These are phyloP conservation scores for Cydia splendana DNA, from an alignment of 1,140 invertebrate genomes.

Conservation along the genomic window DNA sequence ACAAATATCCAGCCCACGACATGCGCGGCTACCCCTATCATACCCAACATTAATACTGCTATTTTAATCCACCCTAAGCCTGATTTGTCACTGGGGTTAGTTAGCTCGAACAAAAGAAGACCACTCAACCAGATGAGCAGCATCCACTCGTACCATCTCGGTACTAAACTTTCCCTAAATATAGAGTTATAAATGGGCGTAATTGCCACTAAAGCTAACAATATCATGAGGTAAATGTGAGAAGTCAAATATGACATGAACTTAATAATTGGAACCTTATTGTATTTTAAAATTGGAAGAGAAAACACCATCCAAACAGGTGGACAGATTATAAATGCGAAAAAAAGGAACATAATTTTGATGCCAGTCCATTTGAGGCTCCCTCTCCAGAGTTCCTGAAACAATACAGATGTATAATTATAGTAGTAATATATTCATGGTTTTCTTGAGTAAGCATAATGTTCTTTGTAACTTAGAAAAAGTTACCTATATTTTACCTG, in stretches of 20 bases:
- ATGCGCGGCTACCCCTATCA: constrained; percentile 95
- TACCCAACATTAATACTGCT: constrained; percentile 94
- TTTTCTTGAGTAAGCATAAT: constrained; percentile 29
- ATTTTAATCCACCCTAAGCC: constrained; percentile 96
- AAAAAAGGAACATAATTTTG: constrained; percentile 95
- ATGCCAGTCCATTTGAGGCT: constrained; percentile 97
- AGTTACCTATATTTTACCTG: constrained; percentile 85
- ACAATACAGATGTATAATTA: constrained; percentile 41
- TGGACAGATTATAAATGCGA: constrained; percentile 95
- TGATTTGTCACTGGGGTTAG: constrained; percentile 97
- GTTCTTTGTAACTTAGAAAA: constrained; percentile 34
- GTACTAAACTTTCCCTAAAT: constrained; percentile 85
- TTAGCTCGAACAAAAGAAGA: constrained; percentile 96
- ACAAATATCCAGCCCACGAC: constrained; percentile 88
- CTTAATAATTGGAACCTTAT: constrained; percentile 98
- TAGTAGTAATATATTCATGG: constrained; percentile 41
- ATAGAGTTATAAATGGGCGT: constrained; percentile 91
- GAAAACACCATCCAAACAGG: constrained; percentile 98
- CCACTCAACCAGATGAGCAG: constrained; percentile 97
- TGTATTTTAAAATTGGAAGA: constrained; percentile 96
- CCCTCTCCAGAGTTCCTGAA: constrained; percentile 97
- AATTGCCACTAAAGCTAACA: constrained; percentile 94
- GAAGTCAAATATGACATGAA: constrained; percentile 99
- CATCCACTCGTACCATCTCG: constrained; percentile 98
- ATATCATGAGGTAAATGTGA: constrained; percentile 97